Base-by-base conservation (phyloP, 2,888 invertebrate species). In the Lasioglossum pauxillum region DNA sequence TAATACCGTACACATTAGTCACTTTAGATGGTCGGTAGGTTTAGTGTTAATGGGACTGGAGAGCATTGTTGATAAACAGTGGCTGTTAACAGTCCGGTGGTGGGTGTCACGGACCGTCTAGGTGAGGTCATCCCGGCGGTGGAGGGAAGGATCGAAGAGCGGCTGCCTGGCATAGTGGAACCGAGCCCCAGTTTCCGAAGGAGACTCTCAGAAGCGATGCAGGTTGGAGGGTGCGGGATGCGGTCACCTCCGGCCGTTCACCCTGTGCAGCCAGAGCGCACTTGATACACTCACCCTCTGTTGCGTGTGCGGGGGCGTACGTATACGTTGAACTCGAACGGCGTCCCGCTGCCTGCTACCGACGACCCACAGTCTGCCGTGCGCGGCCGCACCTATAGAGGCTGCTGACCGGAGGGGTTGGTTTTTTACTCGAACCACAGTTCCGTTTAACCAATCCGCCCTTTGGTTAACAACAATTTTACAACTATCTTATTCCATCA, bases 181-280 rank as follows among this genome's bases (percentile, higher is more conserved):
- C 86, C 87, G 88, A 92, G 91, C 85, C 88, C 90, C 87, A 92
- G 87, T 92, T 92, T 92, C 88, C 88, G 78, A 92, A 85, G 82
- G 85, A 83, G 89, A 83, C 83, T 84, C 85, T 81, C 75, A 75
- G 86, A 80, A 83, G 80, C 75, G 81, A 75, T 57, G 84, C 88
- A 83, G 85, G 91, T 76, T 72, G 89, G 85, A 83, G 88, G 90
- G 90, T 87, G 90, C 92, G 93, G 93, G 93, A 92, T 89, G 93
- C 93, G 93, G 93, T 93, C 93, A 93, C 90, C 89, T 84, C 87
- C 86, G 93, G 92, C 76, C 93, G 90, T 93, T 93, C 92, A 93
- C 93, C 93, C 92, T 91, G 85, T 88, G 87, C 91, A 91, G 87
- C 88, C 88, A 90, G 90, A 90, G 90, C 91, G 90, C 91, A 91